Evolutionary conservation across 2,113 vertebrate genomes (phyloP), one percentile per base, ranked within the genome.

Genomic region (Ictalurus punctatus): DNA sequence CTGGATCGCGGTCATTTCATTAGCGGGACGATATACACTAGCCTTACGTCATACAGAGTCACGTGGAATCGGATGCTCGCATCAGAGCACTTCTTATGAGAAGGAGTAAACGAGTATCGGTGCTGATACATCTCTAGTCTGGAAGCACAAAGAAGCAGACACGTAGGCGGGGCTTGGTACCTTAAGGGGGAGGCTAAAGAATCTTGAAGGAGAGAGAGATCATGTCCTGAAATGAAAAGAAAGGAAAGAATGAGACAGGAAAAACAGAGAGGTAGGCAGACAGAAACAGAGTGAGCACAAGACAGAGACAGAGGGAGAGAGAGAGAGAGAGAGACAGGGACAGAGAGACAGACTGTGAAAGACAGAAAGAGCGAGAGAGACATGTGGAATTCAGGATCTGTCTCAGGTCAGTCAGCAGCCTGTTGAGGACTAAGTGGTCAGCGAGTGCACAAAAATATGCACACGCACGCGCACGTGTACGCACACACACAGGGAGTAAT

Each of bases 341-440:
- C 54, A n/a, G 34, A 40, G 84, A 81, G 58, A 67, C 14, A 85
- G n/a, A 71, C n/a, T 56, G 85, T 67, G 27, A 56, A 27, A 63
- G 85, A 80, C n/a, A 84, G 37, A 90, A 23, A 80, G 23, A 76
- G 23, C 44, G 4, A 30, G 27, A 44, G 17, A 80, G 37, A 44
- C 34, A 14, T 59, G 73, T 82, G 82, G 67, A 90, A 80, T 90
- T 84, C 34, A 74, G 82, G 69, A 81, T 84, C 78, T 89, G 86
- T 89, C 80, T 89, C 84, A 17, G 88, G 85, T 91, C 88, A 87
- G 65, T 86, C 88, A 89, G 88, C 79, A 86, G 88, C 56, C 87
- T 90, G 86, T 92, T 82, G 78, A 30, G 84, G 89, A 79, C 59
- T n/a, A 13, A 52, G 44, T 52, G 76, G 76, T 79, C 74, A 65